Evolutionary conservation across 2,888 invertebrate species (phyloP), one percentile per base, ranked within the genome.

Genomic region (Netelia melanura): DNA sequence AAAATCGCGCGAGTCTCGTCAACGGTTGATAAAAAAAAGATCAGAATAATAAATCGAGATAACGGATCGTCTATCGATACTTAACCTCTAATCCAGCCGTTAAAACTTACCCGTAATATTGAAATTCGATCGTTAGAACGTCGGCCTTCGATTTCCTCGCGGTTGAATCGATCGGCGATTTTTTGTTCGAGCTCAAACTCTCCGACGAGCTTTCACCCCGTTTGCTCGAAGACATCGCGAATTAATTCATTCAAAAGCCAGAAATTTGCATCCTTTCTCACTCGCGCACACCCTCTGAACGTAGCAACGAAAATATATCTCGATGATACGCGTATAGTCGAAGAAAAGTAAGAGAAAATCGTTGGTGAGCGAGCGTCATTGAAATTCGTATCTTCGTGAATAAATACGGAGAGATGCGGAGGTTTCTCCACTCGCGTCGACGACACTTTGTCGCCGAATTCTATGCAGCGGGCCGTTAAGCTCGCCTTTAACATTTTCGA

Each of bases 61-160:
- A 74, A 74, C 21, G 9, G 30, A 17, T 6, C 21, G 43, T 6
- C 48, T 14, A 3, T 38, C 21, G n/a, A 44, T 14, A 11, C 21
- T 68, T 17, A 56, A 17, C 11, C 30, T 48, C 3, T 58, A 23
- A 44, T 17, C 0, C 21, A n/a, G 23, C 2, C 17, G 17, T 17
- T 17, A 70, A 14, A 58, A 84, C 83, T 30, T 68, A 90, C 90
- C 88, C 87, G 89, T 95, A 95, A 91, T 95, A 95, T 62, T 94
- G 89, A 85, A 94, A 94, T 90, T 95, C 95, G 1, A 94, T 94
- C 80, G 94, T 94, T 2, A 95, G 89, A 2, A 94, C 91, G 86
- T 95, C 94, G 54, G 90, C 88, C 23, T 81, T 79, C 0, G 85
- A 72, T 79, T 86, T 87, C n/a, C 80, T 62, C 8, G 62, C 25